Conservation (phyloP, 2,113 vertebrate species). For the Gymnocephalus cernua region DNA sequence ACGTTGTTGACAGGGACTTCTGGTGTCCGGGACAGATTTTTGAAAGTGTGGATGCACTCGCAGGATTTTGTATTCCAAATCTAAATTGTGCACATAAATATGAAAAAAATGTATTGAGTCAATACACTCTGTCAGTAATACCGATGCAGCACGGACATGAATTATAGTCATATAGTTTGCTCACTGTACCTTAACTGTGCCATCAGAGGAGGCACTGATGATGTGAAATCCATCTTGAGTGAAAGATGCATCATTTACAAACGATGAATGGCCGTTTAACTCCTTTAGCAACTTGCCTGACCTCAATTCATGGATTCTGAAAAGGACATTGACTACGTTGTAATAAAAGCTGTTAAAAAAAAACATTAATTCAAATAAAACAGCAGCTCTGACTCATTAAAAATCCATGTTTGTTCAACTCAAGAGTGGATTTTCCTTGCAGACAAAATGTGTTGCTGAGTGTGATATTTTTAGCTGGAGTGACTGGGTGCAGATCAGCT, state of each 20-base stretch:
- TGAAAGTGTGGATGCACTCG: conserved; percentile 94
- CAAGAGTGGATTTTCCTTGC: conserved; percentile 5
- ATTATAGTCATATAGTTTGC: not conserved
- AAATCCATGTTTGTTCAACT: not conserved
- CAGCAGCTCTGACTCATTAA: conserved; percentile 23
- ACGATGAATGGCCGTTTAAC: conserved; percentile 94
- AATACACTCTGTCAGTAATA: not conserved
- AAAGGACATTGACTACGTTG: conserved; percentile 36
- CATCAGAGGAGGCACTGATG: conserved; percentile 95
- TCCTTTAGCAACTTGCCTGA: conserved; percentile 96
- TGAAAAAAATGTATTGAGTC: not conserved
- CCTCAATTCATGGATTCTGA: conserved; percentile 95
- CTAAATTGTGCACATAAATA: conserved; percentile 73
- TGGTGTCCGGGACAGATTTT: conserved; percentile 89
- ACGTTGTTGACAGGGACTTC: conserved; percentile 96
- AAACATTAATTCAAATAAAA: not conserved
- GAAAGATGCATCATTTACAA: conserved; percentile 95
- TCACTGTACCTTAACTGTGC: conserved; percentile 93
- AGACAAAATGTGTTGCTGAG: conserved; percentile 44
- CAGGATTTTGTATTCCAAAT: conserved; percentile 96
- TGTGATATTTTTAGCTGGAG: conserved; percentile 68
- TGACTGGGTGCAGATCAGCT: conserved; percentile 51
- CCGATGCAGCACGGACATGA: not conserved
- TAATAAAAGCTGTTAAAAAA: conserved; percentile 6
- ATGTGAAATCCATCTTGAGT: conserved; percentile 94